Base-by-base conservation (phyloP, 2,113 vertebrate genomes). In the Morone saxatilis region DNA sequence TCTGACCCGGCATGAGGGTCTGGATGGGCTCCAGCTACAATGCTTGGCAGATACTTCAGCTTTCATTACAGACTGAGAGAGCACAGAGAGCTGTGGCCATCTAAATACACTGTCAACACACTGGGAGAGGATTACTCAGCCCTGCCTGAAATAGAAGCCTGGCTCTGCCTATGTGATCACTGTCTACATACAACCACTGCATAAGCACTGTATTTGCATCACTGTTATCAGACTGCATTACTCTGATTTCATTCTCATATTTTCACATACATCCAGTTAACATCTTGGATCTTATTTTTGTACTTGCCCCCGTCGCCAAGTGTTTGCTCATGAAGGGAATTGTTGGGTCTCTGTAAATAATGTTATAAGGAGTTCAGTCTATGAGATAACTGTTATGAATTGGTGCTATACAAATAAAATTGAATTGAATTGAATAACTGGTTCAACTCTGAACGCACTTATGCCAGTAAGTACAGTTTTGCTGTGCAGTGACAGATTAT, bases 1-100 rank as follows among this genome's bases (percentile, higher is more conserved):
- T 6, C 71, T 48, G 80, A 83, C 74, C 76, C 76, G 65, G 79
- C 72, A 50, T 43, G 85, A 83, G 76, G 59, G 31, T 77, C 68
- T 81, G 63, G 67, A 72, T n/a, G 45, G 22, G 61, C 75, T 83
- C 86, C 76, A 66, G 77, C 68, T 81, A 85, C 84, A 71, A 72
- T 71, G 59, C 66, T 77, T 68, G 54, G 74, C 73, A 73, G 66
- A 76, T 75, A 73, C 81, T 68, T 84, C 71, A 61, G 36, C 61
- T 71, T 61, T 89, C 74, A 84, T 88, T 82, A 78, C 67, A 56
- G 72, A 25, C 20, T 75, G 68, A 63, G 36, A 71, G 60, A 84
- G 56, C 41, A 45, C 40, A 71, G 16, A n/a, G 45, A 80, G 50
- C 45, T 76, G 68, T 48, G 31, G 68, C 66, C 78, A 25, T 66